Base-by-base conservation (phyloP, 2,113 vertebrate species). In the Embiotoca jacksoni region DNA sequence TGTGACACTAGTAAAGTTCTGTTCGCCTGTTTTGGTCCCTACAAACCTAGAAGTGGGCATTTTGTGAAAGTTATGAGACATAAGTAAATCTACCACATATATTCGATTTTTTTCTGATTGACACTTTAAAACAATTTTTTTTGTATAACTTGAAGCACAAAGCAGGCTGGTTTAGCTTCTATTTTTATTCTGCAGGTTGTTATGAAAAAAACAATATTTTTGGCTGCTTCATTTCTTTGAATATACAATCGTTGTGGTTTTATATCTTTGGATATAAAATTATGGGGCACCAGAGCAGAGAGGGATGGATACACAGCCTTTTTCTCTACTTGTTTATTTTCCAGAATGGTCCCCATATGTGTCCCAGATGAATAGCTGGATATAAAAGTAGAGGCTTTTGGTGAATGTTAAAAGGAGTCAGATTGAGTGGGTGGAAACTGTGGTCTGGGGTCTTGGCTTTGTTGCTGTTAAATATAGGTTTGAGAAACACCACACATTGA, bases 381-480 rank as follows among this genome's bases (percentile, higher is more conserved):
- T 80, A 88, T 87, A 75, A 88, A 91, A 91, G 85, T 74, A 31
- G 75, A 81, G 72, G 35, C 47, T 80, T 89, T 91, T 73, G 74
- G 53, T 90, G 44, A 64, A 82, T 88, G 83, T 84, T 83, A 85
- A 91, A 87, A 72, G 61, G 70, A 89, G 82, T 83, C 15, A 13
- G 84, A 89, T 80, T 83, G 88, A 83, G 79, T 70, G 70, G 90
- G 89, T 86, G 90, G 90, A 90, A 87, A 56, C 79, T 76, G 88
- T 79, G 91, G 90, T 93, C 81, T 79, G 75, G 88, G 87, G 85
- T 83, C 90, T 84, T 75, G 72, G 85, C 82, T 92, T 87, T 92
- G 91, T 91, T 87, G 80, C 82, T 74, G 82, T 86, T 92, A 93
- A 93, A 89, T 93, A 92, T 88, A 89, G 88, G 78, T 76, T 88